Evolutionary conservation across 1,140 invertebrate species (phyloP), one percentile per base, ranked within the genome.

Genomic region (Dreissena rostriformis): DNA sequence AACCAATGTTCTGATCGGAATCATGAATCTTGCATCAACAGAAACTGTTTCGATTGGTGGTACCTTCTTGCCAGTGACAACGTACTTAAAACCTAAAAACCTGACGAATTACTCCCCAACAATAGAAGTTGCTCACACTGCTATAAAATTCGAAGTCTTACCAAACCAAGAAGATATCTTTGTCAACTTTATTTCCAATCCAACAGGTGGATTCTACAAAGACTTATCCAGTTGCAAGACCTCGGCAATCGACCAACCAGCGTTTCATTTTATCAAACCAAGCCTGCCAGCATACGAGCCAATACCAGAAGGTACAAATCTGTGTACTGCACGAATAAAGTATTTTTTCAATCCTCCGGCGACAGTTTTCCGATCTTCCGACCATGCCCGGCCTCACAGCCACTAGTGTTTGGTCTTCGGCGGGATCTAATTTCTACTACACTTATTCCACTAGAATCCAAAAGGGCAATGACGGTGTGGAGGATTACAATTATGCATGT

Each of bases 181-280:
- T 28, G 66, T 70, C 5, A 70, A 80, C 26, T 80, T 80, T 49
- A 51, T 57, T 11, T 71, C 66, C 1, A 53, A 24, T 28, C n/a
- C 24, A n/a, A 28, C 11, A 0, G 77, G 77, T 10, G 66, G 66
- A 12, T 80, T 80, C 61, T 80, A 70, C 49, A 17, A 5, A 14
- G 26, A 71, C 49, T 51, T 29, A 71, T 22, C 15, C 24, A 19
- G 17, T 11, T 80, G 77, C 17, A 28, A 70, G 65, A 29, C 7
- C n/a, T 70, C 77, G 17, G 19, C 15, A 0, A 12, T 57, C 10
- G 29, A n/a, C 22, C 29, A 67, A n/a, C 66, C 77, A 22, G 49
- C 63, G 26, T 71, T 80, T 12, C 65, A 80, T 29, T 80, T 80
- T 55, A 57, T 55, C 10, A 70, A 80, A 28, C 66, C 66, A 19